Evolutionary conservation across 2,888 invertebrate species (phyloP).

Genomic region (Diploptera punctata): DNA sequence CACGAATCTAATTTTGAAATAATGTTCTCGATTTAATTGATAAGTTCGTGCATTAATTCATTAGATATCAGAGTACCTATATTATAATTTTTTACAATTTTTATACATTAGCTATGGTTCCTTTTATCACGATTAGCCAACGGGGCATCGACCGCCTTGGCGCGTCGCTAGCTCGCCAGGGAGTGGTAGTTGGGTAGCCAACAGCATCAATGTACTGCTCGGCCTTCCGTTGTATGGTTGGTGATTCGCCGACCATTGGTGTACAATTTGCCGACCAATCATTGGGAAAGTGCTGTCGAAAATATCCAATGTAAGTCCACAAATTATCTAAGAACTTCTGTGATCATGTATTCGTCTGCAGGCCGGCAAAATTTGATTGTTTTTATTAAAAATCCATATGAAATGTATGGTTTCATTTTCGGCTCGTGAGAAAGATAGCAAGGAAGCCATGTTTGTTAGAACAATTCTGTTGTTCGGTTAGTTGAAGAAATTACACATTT

Average conservation of each 20-base stretch:
- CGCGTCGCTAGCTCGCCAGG: slow-evolving; percentile 53
- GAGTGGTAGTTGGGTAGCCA: slow-evolving; percentile 62
- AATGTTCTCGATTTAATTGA: no score
- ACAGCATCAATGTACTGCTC: slow-evolving; percentile 44
- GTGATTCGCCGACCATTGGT: slow-evolving; percentile 78
- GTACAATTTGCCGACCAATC: slow-evolving; percentile 89
- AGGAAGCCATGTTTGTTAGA: slow-evolving; percentile 52
- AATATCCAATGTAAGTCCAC: slow-evolving; percentile 78
- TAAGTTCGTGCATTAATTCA: no score
- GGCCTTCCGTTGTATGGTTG: slow-evolving; percentile 40
- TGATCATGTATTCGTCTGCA: slow-evolving; percentile 46
- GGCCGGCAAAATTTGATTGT: slow-evolving; percentile 46
- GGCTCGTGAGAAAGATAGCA: slow-evolving; percentile 22
- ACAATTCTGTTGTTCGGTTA: slow-evolving; percentile 39
- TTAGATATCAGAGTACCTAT: no score
- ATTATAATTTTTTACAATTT: no score
- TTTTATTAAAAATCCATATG: slow-evolving; percentile 27
- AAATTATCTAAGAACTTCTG: slow-evolving; percentile 67
- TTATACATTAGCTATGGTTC: neutral
- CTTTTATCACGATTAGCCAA: slow-evolving; percentile 25
- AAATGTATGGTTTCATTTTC: neutral
- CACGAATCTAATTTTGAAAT: no score
- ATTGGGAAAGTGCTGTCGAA: slow-evolving; percentile 79
- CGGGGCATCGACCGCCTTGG: slow-evolving; percentile 41
- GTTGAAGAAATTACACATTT: slow-evolving; percentile 32